Evolutionary conservation across 2,113 vertebrate species (phyloP), one percentile per base, ranked within the genome.

Genomic region (Callopanchax toddi): DNA sequence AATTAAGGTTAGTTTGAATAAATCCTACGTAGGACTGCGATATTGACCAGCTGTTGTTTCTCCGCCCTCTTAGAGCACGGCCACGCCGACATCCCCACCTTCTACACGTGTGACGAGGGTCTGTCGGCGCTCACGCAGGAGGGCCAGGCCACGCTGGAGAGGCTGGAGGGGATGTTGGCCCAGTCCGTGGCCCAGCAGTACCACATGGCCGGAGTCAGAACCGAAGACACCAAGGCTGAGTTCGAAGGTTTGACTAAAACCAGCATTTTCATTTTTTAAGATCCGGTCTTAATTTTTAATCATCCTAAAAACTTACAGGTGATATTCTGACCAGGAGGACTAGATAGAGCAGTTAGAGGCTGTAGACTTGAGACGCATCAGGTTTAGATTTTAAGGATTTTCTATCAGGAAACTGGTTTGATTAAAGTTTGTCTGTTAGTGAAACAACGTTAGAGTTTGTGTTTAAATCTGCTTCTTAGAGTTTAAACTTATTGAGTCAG

Each of bases 21-120:
- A n/a, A n/a, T n/a, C n/a, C n/a, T n/a, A n/a, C n/a, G n/a, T n/a
- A n/a, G n/a, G n/a, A n/a, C n/a, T n/a, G n/a, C n/a, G n/a, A n/a
- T n/a, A n/a, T n/a, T n/a, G n/a, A n/a, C n/a, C 22, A 6, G 34
- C 53, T 37, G 53, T 23, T 63, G 5, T 42, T 21, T 23, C 7
- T 44, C 11, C 42, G 1, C 73, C 71, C 22, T 0, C 54, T 20
- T 88, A 97, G 95, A 97, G 72, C 93, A 93, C 46, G 93, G 94
- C 0, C 95, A 94, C 9, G 93, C 89, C 0, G 94, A 98, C 71
- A 77, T 97, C 69, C 95, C 97, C 0, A 93, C 93, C 16, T 99
- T 99, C 87, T 99, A 95, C 84, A 98, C 97, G 0, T 98, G 96
- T 0, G 97, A 99, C 17, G 97, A 99, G 90, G 97, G 96, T 43